A percentile compares a stretch with the other conserved stretches of the same genome.
Evolutionary conservation across 2,113 vertebrate species (phyloP).

Genomic region (Perccottus glenii): DNA sequence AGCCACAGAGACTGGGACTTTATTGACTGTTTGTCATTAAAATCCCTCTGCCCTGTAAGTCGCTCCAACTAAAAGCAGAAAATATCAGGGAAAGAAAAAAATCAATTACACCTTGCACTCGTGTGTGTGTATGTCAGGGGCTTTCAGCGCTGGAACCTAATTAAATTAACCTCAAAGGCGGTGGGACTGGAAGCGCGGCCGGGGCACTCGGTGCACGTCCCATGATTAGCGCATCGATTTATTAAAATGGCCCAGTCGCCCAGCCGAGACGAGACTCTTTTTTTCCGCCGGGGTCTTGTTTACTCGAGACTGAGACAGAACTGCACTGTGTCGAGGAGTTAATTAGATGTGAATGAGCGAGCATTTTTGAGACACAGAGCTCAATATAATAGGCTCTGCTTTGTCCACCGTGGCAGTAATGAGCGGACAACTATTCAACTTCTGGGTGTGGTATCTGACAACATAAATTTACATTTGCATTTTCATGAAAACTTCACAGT

Average conservation of each 20-base stretch:
- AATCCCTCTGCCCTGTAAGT: slow-evolving; percentile 54
- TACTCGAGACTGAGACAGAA: slow-evolving; percentile 57
- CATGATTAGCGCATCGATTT: slow-evolving; percentile 76
- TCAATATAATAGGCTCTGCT: slow-evolving; percentile 34
- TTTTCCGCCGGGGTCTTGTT: slow-evolving; percentile 64
- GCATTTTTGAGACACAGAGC: slow-evolving; percentile 45
- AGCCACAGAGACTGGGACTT: slow-evolving; percentile 59
- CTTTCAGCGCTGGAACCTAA: slow-evolving; percentile 70
- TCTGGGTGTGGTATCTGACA: slow-evolving; percentile 3
- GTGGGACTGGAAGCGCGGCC: slow-evolving; percentile 52
- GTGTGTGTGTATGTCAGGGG: slow-evolving; percentile 50
- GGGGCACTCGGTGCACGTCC: slow-evolving; percentile 54
- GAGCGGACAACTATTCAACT: slow-evolving; percentile 29
- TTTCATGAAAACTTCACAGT: neutral
- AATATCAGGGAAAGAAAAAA: slow-evolving; percentile 55
- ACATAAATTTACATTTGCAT: neutral
- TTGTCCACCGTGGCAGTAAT: slow-evolving; percentile 49
- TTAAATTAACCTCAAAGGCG: slow-evolving; percentile 76
- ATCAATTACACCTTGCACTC: slow-evolving; percentile 70
- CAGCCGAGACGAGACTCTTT: slow-evolving; percentile 54
- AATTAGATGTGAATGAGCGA: slow-evolving; percentile 68
- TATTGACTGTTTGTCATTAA: slow-evolving; percentile 73
- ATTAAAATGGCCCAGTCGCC: slow-evolving; percentile 66
- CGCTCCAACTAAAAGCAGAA: slow-evolving; percentile 45
- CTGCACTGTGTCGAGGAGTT: slow-evolving; percentile 53